Evolutionary conservation across 2,113 vertebrate species (phyloP).

Genomic region (Saccopteryx bilineata): DNA sequence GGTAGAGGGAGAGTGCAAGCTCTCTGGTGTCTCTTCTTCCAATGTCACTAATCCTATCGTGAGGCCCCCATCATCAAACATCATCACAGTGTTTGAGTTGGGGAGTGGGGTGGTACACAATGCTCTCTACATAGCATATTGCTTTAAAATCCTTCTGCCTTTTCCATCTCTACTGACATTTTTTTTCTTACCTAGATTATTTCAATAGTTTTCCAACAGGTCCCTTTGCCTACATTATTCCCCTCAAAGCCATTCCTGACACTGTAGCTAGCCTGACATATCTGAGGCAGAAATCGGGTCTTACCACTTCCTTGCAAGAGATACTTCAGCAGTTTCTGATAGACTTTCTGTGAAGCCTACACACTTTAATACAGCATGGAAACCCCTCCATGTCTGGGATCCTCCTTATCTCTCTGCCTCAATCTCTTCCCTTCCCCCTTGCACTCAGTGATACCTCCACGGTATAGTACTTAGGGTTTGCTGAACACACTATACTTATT

Average conservation of each 20-base stretch:
- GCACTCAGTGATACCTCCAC: not conserved
- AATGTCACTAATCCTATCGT: not conserved
- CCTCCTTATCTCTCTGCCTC: not conserved
- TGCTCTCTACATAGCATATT: not conserved
- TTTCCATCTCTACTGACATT: not conserved
- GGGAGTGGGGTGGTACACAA: too few species aligned
- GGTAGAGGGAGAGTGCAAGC: not conserved
- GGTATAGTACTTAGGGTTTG: not conserved
- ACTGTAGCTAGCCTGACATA: not conserved
- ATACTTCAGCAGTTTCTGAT: not conserved
- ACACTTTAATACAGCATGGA: not conserved
- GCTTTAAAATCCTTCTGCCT: not conserved
- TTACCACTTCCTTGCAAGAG: not conserved
- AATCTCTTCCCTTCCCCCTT: not conserved
- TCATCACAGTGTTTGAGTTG: not conserved
- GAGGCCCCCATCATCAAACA: not conserved
- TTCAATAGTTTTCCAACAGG: not conserved
- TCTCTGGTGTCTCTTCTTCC: not conserved
- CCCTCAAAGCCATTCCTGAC: not conserved
- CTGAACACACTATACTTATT: not conserved
- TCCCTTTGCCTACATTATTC: not conserved
- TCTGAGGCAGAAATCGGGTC: not conserved
- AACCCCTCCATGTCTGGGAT: not conserved
- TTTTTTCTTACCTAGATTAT: not conserved
- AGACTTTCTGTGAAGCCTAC: not conserved